Base-by-base conservation (phyloP, 2,113 vertebrate genomes). In the Orcinus orca region DNA sequence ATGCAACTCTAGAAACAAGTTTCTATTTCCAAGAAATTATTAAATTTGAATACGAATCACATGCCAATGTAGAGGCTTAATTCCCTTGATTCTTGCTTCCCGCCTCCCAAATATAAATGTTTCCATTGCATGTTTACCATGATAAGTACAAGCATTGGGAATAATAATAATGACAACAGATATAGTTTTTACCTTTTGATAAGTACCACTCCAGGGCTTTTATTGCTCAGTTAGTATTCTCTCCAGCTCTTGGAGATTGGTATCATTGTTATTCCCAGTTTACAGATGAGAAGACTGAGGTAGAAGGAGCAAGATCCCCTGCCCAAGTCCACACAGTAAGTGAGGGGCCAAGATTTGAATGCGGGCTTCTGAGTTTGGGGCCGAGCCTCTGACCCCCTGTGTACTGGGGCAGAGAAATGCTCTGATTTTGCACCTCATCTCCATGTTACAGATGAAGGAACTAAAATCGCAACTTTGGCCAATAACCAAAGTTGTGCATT, bases 401-500 rank as follows among this genome's bases (percentile, higher is more conserved):
- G 29, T 2, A 2, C 26, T 62, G 17, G 21, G 6, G 10, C 13
- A 1, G n/a, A 60, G 33, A 83, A 23, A 20, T 1, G 21, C 12
- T 44, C 60, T 1, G 0, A 36, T 33, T 17, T 38, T 17, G 41
- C 2, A 8, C 12, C 29, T n/a, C 6, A 0, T 2, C 36, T 85
- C 41, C 29, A 5, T 58, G 50, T 70, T 6, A 36, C 11, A 8
- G 50, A 74, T 14, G 0, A 9, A 9, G 50, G 55, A 38, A 60
- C 3, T 0, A 5, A 44, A 25, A 21, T 33, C 21, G 31, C 26
- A 5, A 0, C 5, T 1, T 21, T 7, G 15, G 21, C 11, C 8
- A 21, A 47, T 6, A 8, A 6, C 0, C 13, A n/a, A n/a, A n/a
- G n/a, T 14, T 5, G 0, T 20, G 76, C 21, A 0, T n/a, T 41